These are phyloP conservation scores for Patella caerulea DNA, from an alignment of 2,888 invertebrate species.

Conservation along the genomic window DNA sequence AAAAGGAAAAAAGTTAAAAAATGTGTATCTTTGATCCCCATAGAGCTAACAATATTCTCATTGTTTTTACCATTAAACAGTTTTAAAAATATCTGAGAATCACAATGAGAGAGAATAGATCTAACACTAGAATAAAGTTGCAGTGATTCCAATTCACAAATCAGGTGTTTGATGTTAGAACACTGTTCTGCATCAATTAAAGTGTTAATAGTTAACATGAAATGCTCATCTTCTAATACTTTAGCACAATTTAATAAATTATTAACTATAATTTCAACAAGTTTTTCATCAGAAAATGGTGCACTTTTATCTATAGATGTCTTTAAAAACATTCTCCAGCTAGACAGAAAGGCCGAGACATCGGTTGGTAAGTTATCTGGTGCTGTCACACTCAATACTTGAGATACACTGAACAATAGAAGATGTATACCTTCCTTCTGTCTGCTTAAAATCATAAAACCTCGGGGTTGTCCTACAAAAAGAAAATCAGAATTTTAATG, in stretches of 20 bases:
- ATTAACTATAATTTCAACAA: not conserved
- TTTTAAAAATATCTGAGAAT: not conserved
- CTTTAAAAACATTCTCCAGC: not conserved
- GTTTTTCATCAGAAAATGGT: not conserved
- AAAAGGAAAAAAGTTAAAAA: not conserved
- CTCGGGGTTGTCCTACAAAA: conserved; percentile 42
- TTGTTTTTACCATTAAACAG: not conserved
- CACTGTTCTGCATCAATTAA: not conserved
- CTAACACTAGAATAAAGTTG: not conserved
- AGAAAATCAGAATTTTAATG: not conserved
- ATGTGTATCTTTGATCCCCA: not conserved
- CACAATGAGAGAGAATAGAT: not conserved
- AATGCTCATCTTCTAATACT: not conserved
- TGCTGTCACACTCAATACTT: conserved; percentile 23
- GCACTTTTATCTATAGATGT: not conserved
- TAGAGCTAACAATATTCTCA: not conserved
- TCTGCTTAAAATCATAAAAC: conserved; percentile 29
- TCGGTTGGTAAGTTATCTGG: conserved; percentile 1
- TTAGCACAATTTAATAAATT: not conserved
- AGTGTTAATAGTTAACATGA: not conserved
- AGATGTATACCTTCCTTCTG: conserved; percentile 11
- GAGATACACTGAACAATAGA: conserved; percentile 30
- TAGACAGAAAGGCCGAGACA: not conserved
- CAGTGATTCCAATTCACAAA: not conserved
- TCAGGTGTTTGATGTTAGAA: not conserved